These are phyloP conservation scores for Dermatemys mawii DNA, from an alignment of 2,113 vertebrate genomes.

Conservation along the genomic window DNA sequence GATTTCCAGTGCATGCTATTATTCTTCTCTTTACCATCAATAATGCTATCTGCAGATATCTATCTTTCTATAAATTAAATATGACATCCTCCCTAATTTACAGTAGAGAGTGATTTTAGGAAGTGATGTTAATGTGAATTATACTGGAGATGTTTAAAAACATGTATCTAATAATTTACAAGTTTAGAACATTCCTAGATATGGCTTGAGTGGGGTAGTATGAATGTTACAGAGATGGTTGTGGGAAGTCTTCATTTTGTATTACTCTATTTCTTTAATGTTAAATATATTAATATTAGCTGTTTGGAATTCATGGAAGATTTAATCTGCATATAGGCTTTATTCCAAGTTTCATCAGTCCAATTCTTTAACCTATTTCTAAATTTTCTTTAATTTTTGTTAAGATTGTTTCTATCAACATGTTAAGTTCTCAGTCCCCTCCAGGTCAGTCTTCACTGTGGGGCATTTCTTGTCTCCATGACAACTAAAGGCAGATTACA, in stretches of 20 bases:
- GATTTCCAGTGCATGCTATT: constrained; percentile 33
- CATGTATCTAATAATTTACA: constrained; percentile 7
- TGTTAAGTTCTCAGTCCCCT: neutral
- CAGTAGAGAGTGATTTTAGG: neutral
- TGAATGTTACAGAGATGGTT: neutral
- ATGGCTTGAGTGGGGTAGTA: neutral
- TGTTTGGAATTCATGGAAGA: neutral
- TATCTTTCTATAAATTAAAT: constrained; percentile 41
- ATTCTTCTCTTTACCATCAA: constrained; percentile 38
- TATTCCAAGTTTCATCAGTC: neutral
- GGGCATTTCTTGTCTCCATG: neutral
- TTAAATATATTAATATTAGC: neutral
- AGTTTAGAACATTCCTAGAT: neutral
- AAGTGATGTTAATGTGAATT: constrained; percentile 21
- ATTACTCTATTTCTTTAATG: constrained; percentile 17
- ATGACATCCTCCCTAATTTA: constrained; percentile 19
- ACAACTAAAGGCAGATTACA: neutral
- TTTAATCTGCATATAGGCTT: neutral
- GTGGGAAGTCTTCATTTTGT: constrained; percentile 1
- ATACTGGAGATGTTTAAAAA: neutral
- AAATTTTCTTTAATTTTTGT: neutral
- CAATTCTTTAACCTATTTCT: neutral
- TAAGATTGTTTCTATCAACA: neutral
- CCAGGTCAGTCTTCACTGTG: neutral
- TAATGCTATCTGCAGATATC: constrained; percentile 23